phyloP scores from a whole-genome alignment of 2,113 vertebrate species.

The Eolophus roseicapilla region DNA sequence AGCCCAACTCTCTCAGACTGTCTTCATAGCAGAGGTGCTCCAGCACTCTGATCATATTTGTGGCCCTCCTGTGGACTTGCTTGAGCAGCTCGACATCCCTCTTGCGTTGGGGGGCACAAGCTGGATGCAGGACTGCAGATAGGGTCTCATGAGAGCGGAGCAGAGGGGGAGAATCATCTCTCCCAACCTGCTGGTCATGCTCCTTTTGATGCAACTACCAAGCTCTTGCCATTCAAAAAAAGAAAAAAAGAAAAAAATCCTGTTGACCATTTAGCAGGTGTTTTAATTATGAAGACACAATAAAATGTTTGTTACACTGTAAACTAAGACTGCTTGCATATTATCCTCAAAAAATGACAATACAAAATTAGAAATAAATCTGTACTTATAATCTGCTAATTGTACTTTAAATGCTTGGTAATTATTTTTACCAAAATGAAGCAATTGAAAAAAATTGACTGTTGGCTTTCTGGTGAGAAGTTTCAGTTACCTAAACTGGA shows the following conservation, averaged over 20 bases:
- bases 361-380: not conserved
- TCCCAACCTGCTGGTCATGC: not conserved
- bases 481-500: slow-evolving; percentile 48
- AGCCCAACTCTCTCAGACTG: not conserved
- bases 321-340: not conserved
- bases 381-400: not conserved
- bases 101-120: not conserved
- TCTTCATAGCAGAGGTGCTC: not conserved
- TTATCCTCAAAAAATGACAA: not conserved
- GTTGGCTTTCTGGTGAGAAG: slow-evolving; percentile 29
- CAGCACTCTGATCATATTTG: not conserved
- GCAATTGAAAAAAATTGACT: slow-evolving; percentile 4
- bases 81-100: not conserved
- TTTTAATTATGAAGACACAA: not conserved
- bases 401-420: slow-evolving; percentile 15
- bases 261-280: not conserved
- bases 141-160: not conserved
- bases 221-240: not conserved
- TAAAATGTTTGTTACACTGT: not conserved
- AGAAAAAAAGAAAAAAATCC: fast-evolving
- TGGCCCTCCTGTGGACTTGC: not conserved
- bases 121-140: not conserved
- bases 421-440: slow-evolving; percentile 51
- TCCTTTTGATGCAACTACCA: not conserved
- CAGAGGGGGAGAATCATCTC: not conserved